These are phyloP conservation scores for Atta colombica DNA, from an alignment of 1,140 invertebrate genomes.

Conservation along the genomic window DNA sequence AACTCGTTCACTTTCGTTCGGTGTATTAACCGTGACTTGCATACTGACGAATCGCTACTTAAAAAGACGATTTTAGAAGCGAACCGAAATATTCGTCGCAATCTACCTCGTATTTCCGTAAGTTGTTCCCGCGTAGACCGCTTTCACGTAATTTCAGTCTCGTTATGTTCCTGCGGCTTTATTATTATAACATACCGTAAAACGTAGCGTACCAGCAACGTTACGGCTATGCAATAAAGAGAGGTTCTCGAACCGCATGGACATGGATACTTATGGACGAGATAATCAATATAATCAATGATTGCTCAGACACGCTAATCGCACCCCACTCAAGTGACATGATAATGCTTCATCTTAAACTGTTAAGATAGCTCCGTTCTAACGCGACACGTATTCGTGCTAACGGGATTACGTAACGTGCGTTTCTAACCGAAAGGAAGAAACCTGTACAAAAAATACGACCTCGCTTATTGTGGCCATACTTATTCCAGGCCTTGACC, in stretches of 20 bases:
- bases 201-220: background rate
- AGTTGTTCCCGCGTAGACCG: background rate
- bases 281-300: slow-evolving; percentile 43
- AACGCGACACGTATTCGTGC: background rate
- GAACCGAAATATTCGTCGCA: slow-evolving; percentile 5
- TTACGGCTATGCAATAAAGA: background rate
- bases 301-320: slow-evolving; percentile 1
- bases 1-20: slow-evolving; percentile 83
- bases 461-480: background rate
- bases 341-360: slow-evolving; percentile 28
- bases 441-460: slow-evolving; percentile 28
- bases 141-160: slow-evolving; percentile 25
- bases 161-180: slow-evolving; percentile 22
- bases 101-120: background rate
- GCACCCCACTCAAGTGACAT: background rate
- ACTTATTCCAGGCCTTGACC: slow-evolving; percentile 91
- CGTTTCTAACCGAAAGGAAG: background rate
- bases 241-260: background rate
- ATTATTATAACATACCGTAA: slow-evolving; percentile 41
- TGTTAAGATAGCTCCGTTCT: background rate
- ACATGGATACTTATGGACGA: background rate
- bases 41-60: slow-evolving; percentile 64
- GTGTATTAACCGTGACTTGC: slow-evolving; percentile 75
- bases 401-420: slow-evolving; percentile 13
- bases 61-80: slow-evolving; percentile 19